Evolutionary conservation across 1,140 invertebrate species (phyloP).

Genomic region (Thaumatotibia leucotreta): DNA sequence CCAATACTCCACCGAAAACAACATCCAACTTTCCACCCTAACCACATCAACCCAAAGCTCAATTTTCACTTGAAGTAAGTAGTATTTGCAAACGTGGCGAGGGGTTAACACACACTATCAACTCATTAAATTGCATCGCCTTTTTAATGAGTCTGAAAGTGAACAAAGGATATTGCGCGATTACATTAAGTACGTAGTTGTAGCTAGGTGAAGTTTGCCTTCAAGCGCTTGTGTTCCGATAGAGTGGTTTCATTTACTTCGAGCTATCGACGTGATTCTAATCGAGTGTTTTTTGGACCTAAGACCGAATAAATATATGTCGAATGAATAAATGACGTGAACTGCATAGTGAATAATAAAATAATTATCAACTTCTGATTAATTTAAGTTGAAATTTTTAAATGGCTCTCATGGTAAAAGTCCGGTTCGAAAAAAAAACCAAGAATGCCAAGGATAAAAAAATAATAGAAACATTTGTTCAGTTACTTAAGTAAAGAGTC

Average conservation of each 20-base stretch:
- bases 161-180: slow-evolving; percentile 75
- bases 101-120: slow-evolving; percentile 75
- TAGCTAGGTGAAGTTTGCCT: slow-evolving; percentile 22
- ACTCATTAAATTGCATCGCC: slow-evolving; percentile 76
- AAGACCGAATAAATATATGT: background rate
- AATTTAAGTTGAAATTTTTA: no score
- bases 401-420: no score
- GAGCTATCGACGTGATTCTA: slow-evolving; percentile 6
- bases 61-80: slow-evolving; percentile 31
- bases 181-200: slow-evolving; percentile 72
- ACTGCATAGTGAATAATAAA: no score
- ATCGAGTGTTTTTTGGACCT: background rate
- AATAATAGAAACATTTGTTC: no score
- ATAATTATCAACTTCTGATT: no score
- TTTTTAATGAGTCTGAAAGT: slow-evolving; percentile 77
- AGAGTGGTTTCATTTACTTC: slow-evolving; percentile 27
- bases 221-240: background rate
- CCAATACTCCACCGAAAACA: slow-evolving; percentile 45
- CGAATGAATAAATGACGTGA: no score
- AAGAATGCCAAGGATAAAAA: no score
- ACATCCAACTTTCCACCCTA: slow-evolving; percentile 41
- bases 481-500: no score
- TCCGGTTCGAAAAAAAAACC: no score
- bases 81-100: slow-evolving; percentile 68
- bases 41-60: slow-evolving; percentile 27